These are phyloP conservation scores for Melanargia galathea DNA, from an alignment of 2,888 invertebrate species.

Conservation along the genomic window DNA sequence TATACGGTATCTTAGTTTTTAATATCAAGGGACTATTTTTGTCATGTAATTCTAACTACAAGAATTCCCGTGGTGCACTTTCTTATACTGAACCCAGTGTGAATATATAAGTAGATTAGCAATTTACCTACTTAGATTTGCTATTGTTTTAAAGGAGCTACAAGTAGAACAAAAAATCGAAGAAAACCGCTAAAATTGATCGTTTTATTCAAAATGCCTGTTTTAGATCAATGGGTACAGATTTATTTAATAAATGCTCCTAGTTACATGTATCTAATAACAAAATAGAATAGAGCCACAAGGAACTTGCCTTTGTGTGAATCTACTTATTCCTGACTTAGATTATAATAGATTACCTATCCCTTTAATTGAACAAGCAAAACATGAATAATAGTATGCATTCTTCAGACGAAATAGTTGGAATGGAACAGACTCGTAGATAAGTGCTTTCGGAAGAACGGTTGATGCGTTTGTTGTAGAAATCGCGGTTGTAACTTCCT, in stretches of 20 bases:
- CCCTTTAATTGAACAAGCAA: no score
- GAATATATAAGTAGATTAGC: constrained; percentile 1
- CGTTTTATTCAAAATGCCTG: no score
- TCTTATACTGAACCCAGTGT: constrained; percentile 4
- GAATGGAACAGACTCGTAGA: background rate
- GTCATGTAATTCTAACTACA: background rate
- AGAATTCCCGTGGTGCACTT: constrained; percentile 19
- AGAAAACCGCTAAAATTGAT: background rate
- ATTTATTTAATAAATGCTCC: no score
- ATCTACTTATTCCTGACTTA: no score
- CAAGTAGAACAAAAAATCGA: background rate
- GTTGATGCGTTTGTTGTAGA: constrained; percentile 52
- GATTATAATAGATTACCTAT: no score
- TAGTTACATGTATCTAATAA: no score
- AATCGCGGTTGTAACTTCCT: constrained; percentile 54
- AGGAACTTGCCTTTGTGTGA: no score
- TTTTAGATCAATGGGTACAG: no score
- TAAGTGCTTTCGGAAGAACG: constrained; percentile 61
- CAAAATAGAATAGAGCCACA: no score
- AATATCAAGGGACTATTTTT: constrained; percentile 1
- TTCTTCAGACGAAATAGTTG: background rate
- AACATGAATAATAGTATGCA: no score
- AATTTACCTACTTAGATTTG: background rate
- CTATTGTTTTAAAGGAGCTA: background rate
- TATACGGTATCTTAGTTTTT: background rate